phyloP scores from a whole-genome alignment of 2,888 invertebrate species.

The Thereva nobilitata region DNA sequence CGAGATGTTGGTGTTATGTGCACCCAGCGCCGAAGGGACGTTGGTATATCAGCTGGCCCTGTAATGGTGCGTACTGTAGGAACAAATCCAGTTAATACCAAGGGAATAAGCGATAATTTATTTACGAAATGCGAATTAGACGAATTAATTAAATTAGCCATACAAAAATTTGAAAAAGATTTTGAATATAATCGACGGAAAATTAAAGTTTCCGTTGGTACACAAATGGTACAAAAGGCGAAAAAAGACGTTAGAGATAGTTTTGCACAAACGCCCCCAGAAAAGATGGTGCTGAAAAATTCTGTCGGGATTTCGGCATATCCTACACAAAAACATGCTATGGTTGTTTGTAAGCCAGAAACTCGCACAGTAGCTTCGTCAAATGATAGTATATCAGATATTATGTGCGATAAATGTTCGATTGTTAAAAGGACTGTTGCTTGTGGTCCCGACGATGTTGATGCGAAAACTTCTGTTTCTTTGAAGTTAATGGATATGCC shows the following conservation, averaged over 20 bases:
- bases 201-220: constrained; percentile 53
- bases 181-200: constrained; percentile 40
- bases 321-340: constrained; percentile 51
- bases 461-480: constrained; percentile 52
- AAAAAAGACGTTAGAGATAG: constrained; percentile 48
- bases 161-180: constrained; percentile 44
- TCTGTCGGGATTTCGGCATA: constrained; percentile 49
- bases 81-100: constrained; percentile 46
- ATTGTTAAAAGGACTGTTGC: constrained; percentile 62
- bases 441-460: constrained; percentile 59
- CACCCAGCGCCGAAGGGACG: constrained; percentile 65
- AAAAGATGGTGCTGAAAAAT: constrained; percentile 48
- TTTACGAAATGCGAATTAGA: constrained; percentile 54
- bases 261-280: constrained; percentile 49
- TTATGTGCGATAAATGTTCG: constrained; percentile 61
- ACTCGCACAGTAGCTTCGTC: constrained; percentile 61
- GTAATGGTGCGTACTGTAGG: constrained; percentile 50
- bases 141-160: constrained; percentile 46
- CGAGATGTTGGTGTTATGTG: constrained; percentile 72
- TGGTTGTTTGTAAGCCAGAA: constrained; percentile 54
- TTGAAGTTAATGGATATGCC: constrained; percentile 58
- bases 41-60: constrained; percentile 63
- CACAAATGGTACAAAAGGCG: constrained; percentile 51
- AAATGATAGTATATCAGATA: constrained; percentile 59
- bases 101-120: constrained; percentile 51